phyloP scores from a whole-genome alignment of 2,113 vertebrate species.

The Struthidea cinerea region DNA sequence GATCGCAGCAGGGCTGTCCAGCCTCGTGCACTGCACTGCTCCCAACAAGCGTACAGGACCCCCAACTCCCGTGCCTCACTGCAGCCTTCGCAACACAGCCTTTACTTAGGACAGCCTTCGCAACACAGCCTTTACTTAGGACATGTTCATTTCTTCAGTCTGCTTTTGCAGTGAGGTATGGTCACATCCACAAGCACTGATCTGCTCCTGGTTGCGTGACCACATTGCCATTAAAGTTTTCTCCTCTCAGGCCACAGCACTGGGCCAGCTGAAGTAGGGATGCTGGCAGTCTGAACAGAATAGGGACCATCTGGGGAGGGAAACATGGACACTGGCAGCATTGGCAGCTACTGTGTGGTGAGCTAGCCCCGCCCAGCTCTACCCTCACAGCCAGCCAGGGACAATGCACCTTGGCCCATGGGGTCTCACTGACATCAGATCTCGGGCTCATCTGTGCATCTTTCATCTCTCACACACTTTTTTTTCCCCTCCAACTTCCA shows the following conservation, averaged over 20 bases:
- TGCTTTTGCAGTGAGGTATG: not conserved
- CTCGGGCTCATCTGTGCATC: rapidly evolving
- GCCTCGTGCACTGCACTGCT: not conserved
- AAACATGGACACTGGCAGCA: not conserved
- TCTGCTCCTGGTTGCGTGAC: not conserved
- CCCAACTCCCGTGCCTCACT: rapidly evolving
- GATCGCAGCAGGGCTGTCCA: not conserved
- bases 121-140: not conserved
- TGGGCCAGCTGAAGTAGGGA: not conserved
- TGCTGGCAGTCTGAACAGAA: not conserved
- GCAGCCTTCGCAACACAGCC: not conserved
- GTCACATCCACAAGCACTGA: not conserved
- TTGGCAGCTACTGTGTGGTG: not conserved
- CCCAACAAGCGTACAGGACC: not conserved
- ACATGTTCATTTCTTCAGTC: not conserved
- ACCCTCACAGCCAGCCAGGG: not conserved
- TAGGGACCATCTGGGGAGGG: not conserved
- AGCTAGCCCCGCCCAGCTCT: not conserved
- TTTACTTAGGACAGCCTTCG: not conserved
- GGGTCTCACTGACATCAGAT: not conserved
- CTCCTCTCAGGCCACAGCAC: not conserved
- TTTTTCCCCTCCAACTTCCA: not conserved
- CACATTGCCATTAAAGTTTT: not conserved
- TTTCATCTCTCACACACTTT: not conserved
- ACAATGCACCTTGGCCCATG: not conserved